A percentile compares a stretch with the other conserved stretches of the same genome.
Evolutionary conservation across 2,888 invertebrate species (phyloP).

Genomic region (Invenusta paracnida): DNA sequence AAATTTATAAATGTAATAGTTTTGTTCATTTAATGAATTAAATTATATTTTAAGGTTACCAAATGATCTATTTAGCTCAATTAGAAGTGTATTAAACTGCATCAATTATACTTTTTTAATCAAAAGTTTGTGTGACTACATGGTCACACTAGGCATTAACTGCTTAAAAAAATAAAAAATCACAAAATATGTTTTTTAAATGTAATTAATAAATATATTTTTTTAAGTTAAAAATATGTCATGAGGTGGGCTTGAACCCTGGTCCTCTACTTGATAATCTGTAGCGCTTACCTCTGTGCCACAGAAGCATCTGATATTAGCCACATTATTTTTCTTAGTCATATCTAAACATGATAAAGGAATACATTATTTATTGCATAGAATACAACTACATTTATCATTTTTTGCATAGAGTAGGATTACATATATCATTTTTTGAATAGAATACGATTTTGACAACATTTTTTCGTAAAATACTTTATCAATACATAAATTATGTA

Average conservation of each 20-base stretch:
- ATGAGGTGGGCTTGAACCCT: neutral
- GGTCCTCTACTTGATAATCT: neutral
- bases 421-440: neutral
- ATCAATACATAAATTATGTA: no score
- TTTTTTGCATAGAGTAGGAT: no score
- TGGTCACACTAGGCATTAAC: slow-evolving; percentile 7
- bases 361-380: no score
- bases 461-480: no score
- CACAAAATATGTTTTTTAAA: neutral
- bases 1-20: neutral
- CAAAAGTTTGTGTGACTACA: slow-evolving; percentile 8
- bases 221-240: neutral
- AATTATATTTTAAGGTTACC: slow-evolving; percentile 8
- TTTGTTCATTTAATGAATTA: neutral
- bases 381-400: no score
- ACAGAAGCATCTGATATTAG: neutral
- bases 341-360: no score
- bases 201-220: neutral
- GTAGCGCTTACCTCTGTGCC: slow-evolving; percentile 21
- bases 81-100: neutral
- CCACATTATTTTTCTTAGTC: neutral
- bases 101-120: neutral
- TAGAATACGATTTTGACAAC: neutral
- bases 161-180: slow-evolving; percentile 2
- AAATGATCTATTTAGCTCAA: neutral